A percentile compares a stretch with the other conserved stretches of the same genome.
Evolutionary conservation across 2,113 vertebrate genomes (phyloP).

Genomic region (Gila orcuttii): DNA sequence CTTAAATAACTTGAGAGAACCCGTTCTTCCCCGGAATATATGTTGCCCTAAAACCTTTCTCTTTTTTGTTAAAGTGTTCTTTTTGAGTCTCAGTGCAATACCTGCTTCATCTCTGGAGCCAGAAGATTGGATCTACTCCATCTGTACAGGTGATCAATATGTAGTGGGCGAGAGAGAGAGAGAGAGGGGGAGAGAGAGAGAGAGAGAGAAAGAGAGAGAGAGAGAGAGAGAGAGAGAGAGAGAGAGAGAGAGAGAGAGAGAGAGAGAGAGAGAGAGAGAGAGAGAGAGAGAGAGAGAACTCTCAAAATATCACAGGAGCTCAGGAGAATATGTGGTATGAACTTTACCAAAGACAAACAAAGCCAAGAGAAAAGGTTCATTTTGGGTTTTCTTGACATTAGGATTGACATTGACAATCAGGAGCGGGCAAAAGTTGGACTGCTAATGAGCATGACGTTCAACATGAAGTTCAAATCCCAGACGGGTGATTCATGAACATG

Average conservation of each 20-base stretch:
- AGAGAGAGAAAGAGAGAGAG: background rate
- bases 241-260: background rate
- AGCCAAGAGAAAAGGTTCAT: background rate
- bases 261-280: background rate
- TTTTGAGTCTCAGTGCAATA: background rate
- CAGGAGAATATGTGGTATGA: background rate
- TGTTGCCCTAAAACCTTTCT: background rate
- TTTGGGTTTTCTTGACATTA: background rate
- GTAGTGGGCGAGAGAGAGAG: background rate
- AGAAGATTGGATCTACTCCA: slow-evolving; percentile 2
- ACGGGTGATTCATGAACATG: background rate
- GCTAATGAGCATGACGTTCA: background rate
- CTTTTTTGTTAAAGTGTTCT: background rate
- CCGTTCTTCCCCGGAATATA: background rate
- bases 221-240: background rate
- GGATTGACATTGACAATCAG: background rate
- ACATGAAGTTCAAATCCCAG: background rate
- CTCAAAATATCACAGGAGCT: slow-evolving; percentile 15
- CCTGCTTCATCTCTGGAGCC: slow-evolving; percentile 13
- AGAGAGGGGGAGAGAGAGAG: background rate
- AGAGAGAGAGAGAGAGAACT: background rate
- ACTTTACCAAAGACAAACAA: slow-evolving; percentile 18
- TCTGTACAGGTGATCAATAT: background rate
- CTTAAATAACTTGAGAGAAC: background rate
- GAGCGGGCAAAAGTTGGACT: background rate